Base-by-base conservation (phyloP, 2,888 invertebrate species). In the Enchytraeus crypticus region DNA sequence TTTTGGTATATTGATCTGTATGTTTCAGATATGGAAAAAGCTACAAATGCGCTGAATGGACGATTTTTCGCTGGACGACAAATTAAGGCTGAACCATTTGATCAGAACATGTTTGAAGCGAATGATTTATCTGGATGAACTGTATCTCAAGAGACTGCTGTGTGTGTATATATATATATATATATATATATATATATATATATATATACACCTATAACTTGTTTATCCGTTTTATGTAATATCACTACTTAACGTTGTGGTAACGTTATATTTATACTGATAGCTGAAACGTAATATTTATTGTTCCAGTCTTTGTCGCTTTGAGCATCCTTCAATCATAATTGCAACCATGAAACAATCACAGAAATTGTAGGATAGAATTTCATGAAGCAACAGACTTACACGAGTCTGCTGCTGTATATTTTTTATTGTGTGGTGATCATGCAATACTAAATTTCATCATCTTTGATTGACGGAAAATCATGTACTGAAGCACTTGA, bases 61-160 rank as follows among this genome's bases (percentile, higher is more conserved):
- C 85, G 97, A 64, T 98, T 89, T 82, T 98, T 98, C 82, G 97
- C 90, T 62, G 97, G 98, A 0, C 84, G 95, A 72, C 85, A 90
- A 69, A 93, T 98, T 45, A 86, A 88, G 77, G 93, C 96, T 51
- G 87, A 89, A 75, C 85, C 92, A 60, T 98, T 98, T 79, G 97
- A 98, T 82, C 95, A 93, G 81, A 88, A 90, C 65, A 84, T 97
- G 65, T 97, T 92, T 81, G 92, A 96, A 80, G 92, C 92, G 80
- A 90, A 89, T 69, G 97, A 98, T 83, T 87, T 93, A 72, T 92
- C 95, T 30, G 77, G 77, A 21, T 78, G 34, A 32, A 32, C 30
- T 29, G 23, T n/a, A n/a, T 27, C 47, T 14, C 26, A 49, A 8
- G 49, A 23, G 43, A 38, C 11, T 3, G 49, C 3, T 4, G 49